Evolutionary conservation across 2,797 vertebrate genomes (phyloP).

Genomic region (Xiphorhynchus erythropygius): DNA sequence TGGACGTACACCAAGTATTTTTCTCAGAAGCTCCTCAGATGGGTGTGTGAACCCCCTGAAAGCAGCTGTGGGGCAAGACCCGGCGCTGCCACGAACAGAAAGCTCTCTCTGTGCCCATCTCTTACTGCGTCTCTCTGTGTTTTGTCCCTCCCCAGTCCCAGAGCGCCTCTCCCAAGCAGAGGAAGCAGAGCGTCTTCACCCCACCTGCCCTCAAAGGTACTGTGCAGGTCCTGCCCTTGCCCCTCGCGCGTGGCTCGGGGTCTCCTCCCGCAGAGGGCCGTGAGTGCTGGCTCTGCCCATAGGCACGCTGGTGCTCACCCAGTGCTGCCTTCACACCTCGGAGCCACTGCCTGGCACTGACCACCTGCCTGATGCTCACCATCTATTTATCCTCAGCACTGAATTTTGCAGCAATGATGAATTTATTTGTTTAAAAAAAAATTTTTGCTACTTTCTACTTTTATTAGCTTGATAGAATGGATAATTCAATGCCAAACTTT

Average conservation of each 20-base stretch:
- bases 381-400: background rate
- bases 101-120: rapidly evolving
- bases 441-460: background rate
- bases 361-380: rapidly evolving
- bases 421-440: background rate
- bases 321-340: rapidly evolving
- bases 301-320: background rate
- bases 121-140: background rate
- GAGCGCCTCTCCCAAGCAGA: conserved; percentile 84
- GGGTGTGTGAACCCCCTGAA: background rate
- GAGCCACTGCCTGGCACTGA: rapidly evolving
- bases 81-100: background rate
- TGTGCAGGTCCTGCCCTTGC: conserved; percentile 47
- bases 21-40: background rate
- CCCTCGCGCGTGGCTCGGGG: background rate
- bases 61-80: background rate
- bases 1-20: rapidly evolving
- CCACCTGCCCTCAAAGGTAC: conserved; percentile 89
- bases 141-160: conserved; percentile 71
- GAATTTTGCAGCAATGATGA: background rate
- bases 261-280: rapidly evolving
- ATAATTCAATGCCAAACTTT: background rate
- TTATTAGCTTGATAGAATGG: background rate
- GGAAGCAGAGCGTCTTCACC: conserved; percentile 88
- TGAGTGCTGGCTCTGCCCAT: rapidly evolving